Evolutionary conservation across 2,113 vertebrate species (phyloP), one percentile per base, ranked within the genome.

Genomic region (Dipodomys ordii): DNA sequence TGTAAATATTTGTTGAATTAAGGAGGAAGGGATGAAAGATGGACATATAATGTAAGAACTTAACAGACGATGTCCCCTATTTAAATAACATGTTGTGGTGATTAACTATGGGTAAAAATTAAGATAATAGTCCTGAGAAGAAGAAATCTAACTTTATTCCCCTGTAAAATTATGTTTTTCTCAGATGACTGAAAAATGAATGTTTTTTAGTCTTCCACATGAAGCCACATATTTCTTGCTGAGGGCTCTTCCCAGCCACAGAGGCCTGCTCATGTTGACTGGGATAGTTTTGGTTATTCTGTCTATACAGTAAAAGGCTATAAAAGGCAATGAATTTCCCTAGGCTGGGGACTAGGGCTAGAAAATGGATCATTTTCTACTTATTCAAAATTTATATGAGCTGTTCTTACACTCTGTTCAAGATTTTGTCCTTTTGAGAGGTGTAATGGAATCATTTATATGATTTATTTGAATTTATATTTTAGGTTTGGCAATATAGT

Each of bases 1-100:
- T 84, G 7, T 57, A 94, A 79, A 78, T 65, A 90, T 69, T 46
- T 84, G 64, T 30, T 20, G 6, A 90, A 92, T 88, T 57, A 91
- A 91, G 12, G 6, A 89, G 15, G 25, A 73, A 67, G 6, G n/a
- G 84, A 64, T 9, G 23, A 87, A 73, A 77, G n/a, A 81, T 2
- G 87, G 71, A 39, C 74, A 30, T 23, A 82, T 68, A 65, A 35
- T 57, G 53, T 57, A 57, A 57, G 15, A 57, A 57, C 3, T 57
- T 57, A 16, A 57, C 53, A 57, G 15, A 57, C 18, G 53, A 57
- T 13, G 12, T 57, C 53, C 53, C 7, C 25, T 67, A 25, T 84
- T 90, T 88, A 88, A 84, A 73, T 60, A 87, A 9, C 6, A 78
- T 9, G 30, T 30, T 93, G 32, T 83, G 25, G 64, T 64, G 12